Percentiles rank a stretch among this genome's conserved stretches.
Evolutionary conservation across 2,113 vertebrate genomes (phyloP).

Genomic region (Falco punctatus): DNA sequence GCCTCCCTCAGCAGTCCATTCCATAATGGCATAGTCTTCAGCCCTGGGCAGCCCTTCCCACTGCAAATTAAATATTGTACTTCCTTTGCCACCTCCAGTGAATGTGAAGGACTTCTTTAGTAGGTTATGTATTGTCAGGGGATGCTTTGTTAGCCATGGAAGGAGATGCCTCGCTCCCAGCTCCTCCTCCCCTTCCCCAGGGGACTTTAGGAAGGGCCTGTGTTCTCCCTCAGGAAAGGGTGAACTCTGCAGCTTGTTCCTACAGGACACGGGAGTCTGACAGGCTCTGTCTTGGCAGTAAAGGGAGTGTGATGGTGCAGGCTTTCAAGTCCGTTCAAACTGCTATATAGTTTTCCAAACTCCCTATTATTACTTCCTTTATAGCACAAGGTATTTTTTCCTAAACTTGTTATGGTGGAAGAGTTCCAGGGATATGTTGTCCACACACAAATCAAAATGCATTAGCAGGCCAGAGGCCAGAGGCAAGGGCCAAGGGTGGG

Average conservation of each 20-base stretch:
- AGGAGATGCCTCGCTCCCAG: not conserved
- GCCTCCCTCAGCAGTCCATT: not conserved
- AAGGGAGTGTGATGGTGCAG: constrained; percentile 13
- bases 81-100: not conserved
- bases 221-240: constrained; percentile 40
- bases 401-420: constrained; percentile 64
- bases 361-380: constrained; percentile 77
- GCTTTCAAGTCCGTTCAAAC: constrained; percentile 68
- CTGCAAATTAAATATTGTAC: not conserved
- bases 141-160: not conserved
- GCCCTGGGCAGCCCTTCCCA: not conserved
- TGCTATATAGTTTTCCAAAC: constrained; percentile 63
- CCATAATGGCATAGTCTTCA: not conserved
- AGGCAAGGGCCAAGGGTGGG: not conserved
- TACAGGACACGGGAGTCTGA: constrained; percentile 3
- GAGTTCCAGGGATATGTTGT: constrained; percentile 55
- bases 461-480: constrained; percentile 41
- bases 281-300: constrained; percentile 46
- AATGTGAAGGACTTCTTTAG: not conserved
- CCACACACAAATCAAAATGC: constrained; percentile 19
- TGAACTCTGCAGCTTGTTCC: not conserved
- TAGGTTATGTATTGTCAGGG: not conserved
- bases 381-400: constrained; percentile 52
- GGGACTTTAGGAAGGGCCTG: not conserved
- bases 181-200: not conserved